These are phyloP conservation scores for Camelus bactrianus DNA, from an alignment of 2,113 vertebrate genomes.

Conservation along the genomic window DNA sequence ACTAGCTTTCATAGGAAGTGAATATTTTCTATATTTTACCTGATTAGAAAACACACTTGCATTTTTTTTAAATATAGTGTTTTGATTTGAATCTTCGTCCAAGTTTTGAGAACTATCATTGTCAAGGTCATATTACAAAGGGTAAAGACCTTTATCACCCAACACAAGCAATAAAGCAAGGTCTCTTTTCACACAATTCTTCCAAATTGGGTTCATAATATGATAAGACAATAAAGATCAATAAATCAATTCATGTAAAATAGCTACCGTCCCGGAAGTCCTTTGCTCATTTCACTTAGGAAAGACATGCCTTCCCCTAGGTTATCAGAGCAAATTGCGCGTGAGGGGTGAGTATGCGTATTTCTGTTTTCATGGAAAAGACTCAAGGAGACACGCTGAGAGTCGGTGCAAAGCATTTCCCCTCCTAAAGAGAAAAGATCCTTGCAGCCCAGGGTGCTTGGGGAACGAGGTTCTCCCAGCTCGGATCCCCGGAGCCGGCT, in stretches of 20 bases:
- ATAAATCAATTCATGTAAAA: constrained; percentile 51
- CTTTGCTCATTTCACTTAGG: not conserved
- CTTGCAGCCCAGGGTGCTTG: not conserved
- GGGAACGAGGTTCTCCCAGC: not conserved
- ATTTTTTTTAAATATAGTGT: not conserved
- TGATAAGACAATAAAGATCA: not conserved
- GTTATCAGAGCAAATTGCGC: not conserved
- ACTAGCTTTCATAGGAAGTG: not conserved
- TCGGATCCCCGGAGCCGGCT: not conserved
- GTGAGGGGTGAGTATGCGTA: not conserved
- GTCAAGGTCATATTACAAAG: not conserved
- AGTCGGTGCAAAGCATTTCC: not conserved
- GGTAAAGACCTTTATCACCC: not conserved
- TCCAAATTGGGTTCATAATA: constrained; percentile 58
- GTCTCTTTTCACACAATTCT: constrained; percentile 49
- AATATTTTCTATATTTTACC: not conserved
- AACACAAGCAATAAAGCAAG: not conserved
- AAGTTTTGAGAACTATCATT: not conserved
- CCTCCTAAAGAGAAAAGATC: not conserved
- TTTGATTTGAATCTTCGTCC: not conserved
- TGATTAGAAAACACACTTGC: not conserved
- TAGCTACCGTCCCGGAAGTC: not conserved
- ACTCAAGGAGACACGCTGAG: not conserved
- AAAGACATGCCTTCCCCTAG: not conserved
- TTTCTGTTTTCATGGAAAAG: not conserved